phyloP scores from a whole-genome alignment of 2,113 vertebrate genomes.

The Colius striatus region DNA sequence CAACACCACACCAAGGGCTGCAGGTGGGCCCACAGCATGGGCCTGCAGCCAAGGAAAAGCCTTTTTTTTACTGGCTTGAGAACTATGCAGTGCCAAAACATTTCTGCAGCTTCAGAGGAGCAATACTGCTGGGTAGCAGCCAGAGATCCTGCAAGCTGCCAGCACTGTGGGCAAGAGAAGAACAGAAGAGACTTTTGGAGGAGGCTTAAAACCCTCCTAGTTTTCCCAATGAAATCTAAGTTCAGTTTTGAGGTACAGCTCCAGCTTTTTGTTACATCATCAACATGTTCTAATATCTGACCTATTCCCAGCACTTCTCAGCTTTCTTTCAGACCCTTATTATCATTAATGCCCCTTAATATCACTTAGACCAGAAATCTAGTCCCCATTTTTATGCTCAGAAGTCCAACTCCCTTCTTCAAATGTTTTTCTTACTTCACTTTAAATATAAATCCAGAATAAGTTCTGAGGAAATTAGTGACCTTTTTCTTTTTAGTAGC shows the following conservation, averaged over 20 bases:
- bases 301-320: not conserved
- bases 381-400: not conserved
- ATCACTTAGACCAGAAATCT: not conserved
- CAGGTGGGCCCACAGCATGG: not conserved
- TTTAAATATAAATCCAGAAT: not conserved
- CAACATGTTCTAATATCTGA: not conserved
- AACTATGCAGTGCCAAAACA: not conserved
- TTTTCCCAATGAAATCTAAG: not conserved
- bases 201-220: not conserved
- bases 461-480: not conserved
- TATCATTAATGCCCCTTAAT: not conserved
- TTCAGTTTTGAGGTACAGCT: not conserved
- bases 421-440: not conserved
- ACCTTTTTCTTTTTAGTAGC: not conserved
- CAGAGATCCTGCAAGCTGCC: not conserved
- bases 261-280: not conserved
- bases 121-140: not conserved
- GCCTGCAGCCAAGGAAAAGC: not conserved
- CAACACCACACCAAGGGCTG: fast-evolving
- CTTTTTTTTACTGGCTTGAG: not conserved
- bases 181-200: not conserved
- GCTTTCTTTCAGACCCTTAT: not conserved
- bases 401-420: not conserved
- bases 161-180: not conserved
- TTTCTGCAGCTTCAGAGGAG: not conserved